Percentiles rank a stretch among this genome's conserved stretches.
Conservation (phyloP, 1,140 invertebrate species). For the Drosophila nikananu region DNA sequence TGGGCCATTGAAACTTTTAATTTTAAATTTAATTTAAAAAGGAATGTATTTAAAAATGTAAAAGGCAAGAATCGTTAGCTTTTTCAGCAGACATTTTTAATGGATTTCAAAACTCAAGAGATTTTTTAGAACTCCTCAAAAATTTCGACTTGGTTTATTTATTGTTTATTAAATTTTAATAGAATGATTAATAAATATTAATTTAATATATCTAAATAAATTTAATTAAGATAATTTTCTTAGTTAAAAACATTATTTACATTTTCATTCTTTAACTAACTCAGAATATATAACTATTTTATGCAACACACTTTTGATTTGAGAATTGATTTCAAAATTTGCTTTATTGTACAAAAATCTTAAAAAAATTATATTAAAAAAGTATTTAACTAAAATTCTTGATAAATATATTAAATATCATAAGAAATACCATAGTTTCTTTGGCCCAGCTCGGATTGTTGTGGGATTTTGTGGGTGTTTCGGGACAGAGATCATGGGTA, state of each 20-base stretch:
- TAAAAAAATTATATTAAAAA: neutral
- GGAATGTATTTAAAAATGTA: neutral
- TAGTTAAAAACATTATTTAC: no score
- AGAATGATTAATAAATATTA: no score
- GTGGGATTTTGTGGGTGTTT: conserved; percentile 27
- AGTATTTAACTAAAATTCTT: neutral
- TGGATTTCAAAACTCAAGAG: neutral
- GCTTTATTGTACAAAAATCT: no score
- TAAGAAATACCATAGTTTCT: conserved; percentile 1
- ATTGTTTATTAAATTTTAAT: neutral
- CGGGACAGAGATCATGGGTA: conserved; percentile 54
- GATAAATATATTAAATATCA: neutral
- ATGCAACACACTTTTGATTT: no score
- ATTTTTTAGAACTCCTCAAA: neutral
- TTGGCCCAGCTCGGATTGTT: neutral
- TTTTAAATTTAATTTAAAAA: neutral
- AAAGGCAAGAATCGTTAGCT: no score
- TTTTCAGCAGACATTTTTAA: neutral
- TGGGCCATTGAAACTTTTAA: conserved; percentile 3
- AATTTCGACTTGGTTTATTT: neutral
- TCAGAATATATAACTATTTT: no score
- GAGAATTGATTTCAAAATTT: no score
- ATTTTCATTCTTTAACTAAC: no score
- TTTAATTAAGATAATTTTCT: neutral
- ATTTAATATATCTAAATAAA: neutral